phyloP scores from a whole-genome alignment of 2,888 invertebrate genomes.

The Steinernema scapterisci region DNA sequence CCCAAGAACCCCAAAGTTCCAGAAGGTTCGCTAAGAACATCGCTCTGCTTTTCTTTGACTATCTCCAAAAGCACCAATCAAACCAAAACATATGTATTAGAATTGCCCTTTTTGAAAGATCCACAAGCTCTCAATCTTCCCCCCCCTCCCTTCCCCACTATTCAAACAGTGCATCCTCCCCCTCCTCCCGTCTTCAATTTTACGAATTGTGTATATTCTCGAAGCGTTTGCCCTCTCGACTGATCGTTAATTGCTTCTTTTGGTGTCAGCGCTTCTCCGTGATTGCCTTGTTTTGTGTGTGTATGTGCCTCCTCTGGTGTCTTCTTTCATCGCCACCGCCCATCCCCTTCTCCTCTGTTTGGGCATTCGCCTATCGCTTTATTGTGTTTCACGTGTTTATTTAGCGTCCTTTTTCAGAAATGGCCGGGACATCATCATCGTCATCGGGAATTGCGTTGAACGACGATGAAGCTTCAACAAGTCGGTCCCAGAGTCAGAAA shows the following conservation, averaged over 20 bases:
- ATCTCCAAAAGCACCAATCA: too few species aligned
- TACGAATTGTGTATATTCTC: not conserved
- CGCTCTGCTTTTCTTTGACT: too few species aligned
- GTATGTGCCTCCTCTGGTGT: not conserved
- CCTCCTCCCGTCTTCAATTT: not conserved
- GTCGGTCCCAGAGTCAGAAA: not conserved
- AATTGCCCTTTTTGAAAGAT: too few species aligned
- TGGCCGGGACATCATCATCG: not conserved
- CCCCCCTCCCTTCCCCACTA: not conserved
- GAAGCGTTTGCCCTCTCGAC: not conserved
- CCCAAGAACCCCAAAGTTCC: too few species aligned
- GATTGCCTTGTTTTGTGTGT: slow-evolving; percentile 2
- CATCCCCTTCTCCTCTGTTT: not conserved
- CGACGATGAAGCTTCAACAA: not conserved
- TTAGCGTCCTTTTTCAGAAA: slow-evolving; percentile 15
- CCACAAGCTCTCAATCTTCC: too few species aligned
- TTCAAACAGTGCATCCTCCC: not conserved
- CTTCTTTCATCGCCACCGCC: not conserved
- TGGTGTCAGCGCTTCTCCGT: not conserved
- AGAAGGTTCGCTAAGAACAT: too few species aligned
- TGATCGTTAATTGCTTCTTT: slow-evolving; percentile 11
- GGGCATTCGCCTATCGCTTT: not conserved
- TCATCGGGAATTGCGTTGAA: not conserved
- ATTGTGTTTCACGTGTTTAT: not conserved
- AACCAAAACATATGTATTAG: too few species aligned